phyloP scores from a whole-genome alignment of 2,113 vertebrate species.

The Hypanus sabinus region DNA sequence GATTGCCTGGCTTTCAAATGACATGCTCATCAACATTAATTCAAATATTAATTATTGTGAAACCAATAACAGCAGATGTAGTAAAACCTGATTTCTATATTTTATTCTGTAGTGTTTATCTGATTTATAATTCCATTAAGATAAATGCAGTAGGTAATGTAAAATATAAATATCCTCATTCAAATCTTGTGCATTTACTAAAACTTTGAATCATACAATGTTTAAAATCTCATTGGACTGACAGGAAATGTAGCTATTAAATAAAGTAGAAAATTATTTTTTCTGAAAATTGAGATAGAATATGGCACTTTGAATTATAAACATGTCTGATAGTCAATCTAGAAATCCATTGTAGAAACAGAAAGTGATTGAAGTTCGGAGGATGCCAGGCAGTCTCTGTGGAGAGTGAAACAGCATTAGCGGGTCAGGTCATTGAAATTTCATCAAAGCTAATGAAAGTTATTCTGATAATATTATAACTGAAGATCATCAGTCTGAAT shows the following conservation, averaged over 20 bases:
- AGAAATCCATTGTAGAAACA: too few relatives aligned
- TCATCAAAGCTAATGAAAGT: too few relatives aligned
- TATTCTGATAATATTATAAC: too few relatives aligned
- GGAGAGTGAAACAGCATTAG: too few relatives aligned
- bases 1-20: neutral
- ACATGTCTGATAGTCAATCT: neutral
- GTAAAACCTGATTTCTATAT: neutral
- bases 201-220: neutral
- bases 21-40: neutral
- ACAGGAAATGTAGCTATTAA: neutral
- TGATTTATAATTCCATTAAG: conserved; percentile 23
- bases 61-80: neutral
- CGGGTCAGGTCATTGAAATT: too few relatives aligned
- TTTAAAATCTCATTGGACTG: neutral
- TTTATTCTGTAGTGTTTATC: neutral
- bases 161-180: neutral
- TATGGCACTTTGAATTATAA: conserved; percentile 2
- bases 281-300: neutral
- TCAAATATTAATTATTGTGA: neutral
- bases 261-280: neutral
- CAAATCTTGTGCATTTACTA: neutral
- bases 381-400: too few relatives aligned
- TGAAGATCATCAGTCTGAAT: too few relatives aligned
- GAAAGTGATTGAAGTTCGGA: too few relatives aligned
- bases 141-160: too few relatives aligned